Conservation (phyloP, 2,888 invertebrate genomes). For the Eulithis prunata region DNA sequence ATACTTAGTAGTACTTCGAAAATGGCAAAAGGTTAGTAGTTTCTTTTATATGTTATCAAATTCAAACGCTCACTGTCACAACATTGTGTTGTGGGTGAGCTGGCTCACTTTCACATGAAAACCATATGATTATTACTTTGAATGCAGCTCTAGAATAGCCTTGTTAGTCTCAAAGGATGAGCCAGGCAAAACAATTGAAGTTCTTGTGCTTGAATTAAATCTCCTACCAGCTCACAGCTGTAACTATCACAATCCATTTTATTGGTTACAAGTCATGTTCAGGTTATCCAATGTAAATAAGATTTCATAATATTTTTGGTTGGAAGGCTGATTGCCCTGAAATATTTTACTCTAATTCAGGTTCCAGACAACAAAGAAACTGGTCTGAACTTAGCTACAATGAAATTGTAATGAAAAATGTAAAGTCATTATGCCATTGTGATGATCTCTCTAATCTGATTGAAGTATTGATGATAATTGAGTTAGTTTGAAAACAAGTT, state of each 20-base stretch:
- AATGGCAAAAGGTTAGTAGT: slow-evolving; percentile 59
- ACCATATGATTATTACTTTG: slow-evolving; percentile 12
- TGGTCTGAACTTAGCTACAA: neutral
- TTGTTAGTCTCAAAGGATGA: neutral
- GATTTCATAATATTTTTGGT: too few relatives aligned
- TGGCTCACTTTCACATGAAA: slow-evolving; percentile 35
- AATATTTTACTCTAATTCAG: neutral
- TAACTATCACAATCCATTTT: neutral
- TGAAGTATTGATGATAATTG: neutral
- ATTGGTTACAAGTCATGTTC: neutral
- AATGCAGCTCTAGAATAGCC: neutral
- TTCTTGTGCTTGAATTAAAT: neutral
- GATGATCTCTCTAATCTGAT: neutral
- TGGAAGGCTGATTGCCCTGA: neutral
- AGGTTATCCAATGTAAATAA: slow-evolving; percentile 13
- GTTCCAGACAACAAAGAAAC: slow-evolving; percentile 25
- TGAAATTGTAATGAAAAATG: neutral
- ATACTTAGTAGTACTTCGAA: slow-evolving; percentile 34
- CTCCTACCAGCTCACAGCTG: neutral
- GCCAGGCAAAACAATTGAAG: neutral
- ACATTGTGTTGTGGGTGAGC: slow-evolving; percentile 30
- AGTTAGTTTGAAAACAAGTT: neutral
- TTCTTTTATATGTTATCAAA: slow-evolving; percentile 18
- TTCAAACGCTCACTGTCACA: slow-evolving; percentile 6
- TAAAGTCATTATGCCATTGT: slow-evolving; percentile 9